Conservation (phyloP, 2,797 vertebrate species). For the Hippocampus kuda region DNA sequence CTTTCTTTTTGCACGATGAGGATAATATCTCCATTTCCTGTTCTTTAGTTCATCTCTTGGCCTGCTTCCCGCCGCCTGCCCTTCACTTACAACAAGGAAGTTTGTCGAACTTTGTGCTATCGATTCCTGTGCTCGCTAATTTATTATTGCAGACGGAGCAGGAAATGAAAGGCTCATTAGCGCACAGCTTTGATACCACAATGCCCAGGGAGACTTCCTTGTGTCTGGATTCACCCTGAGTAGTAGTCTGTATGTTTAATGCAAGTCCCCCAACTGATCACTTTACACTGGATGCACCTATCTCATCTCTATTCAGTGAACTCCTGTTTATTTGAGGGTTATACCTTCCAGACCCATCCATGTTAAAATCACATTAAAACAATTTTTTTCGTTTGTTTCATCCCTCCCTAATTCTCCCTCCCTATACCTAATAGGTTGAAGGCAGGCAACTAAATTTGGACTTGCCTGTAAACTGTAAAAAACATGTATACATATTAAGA, state of each 20-base stretch:
- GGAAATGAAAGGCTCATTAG: slow-evolving; percentile 2
- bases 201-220: neutral
- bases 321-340: too few relatives aligned
- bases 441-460: too few relatives aligned
- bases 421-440: too few relatives aligned
- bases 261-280: neutral
- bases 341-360: too few relatives aligned
- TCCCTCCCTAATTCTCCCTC: too few relatives aligned
- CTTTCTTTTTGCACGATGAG: slow-evolving; percentile 1
- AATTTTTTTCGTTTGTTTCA: too few relatives aligned
- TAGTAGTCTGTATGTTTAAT: neutral
- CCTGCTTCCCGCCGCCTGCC: slow-evolving; percentile 10
- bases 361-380: too few relatives aligned
- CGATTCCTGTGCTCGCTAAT: slow-evolving; percentile 35
- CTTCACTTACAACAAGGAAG: slow-evolving; percentile 19
- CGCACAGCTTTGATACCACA: neutral
- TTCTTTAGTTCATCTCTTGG: slow-evolving; percentile 34
- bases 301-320: too few relatives aligned
- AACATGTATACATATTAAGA: too few relatives aligned
- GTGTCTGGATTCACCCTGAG: neutral
- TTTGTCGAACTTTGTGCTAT: slow-evolving; percentile 18
- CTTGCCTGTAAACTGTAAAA: too few relatives aligned
- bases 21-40: slow-evolving; percentile 42
- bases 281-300: too few relatives aligned
- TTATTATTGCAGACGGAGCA: neutral